Conservation (phyloP, 2,797 vertebrate genomes). For the Anabas testudineus region DNA sequence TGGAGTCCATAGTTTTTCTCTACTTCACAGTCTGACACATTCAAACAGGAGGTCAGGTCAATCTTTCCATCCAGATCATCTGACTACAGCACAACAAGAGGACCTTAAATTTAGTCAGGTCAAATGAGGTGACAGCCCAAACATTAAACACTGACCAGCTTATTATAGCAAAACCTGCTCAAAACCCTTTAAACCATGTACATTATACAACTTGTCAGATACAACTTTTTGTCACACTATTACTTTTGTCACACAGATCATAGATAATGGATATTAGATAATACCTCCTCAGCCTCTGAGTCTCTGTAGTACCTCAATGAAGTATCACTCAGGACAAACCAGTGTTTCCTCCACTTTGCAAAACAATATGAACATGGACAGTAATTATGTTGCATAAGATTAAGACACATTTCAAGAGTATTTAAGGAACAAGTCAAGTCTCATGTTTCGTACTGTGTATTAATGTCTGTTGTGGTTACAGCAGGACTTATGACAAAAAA, state of each 20-base stretch:
- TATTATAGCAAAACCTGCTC: not conserved
- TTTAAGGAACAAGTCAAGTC: not conserved
- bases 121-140: not conserved
- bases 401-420: not conserved
- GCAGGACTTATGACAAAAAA: not conserved
- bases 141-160: not conserved
- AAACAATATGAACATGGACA: conserved; percentile 30
- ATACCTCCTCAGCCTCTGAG: conserved; percentile 94
- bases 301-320: conserved; percentile 93
- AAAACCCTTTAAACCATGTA: not conserved
- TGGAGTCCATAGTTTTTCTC: conserved; percentile 96
- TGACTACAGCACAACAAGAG: conserved; percentile 82
- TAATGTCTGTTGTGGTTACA: conserved; percentile 1
- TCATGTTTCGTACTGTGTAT: not conserved
- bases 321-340: conserved; percentile 92
- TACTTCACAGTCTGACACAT: conserved; percentile 89
- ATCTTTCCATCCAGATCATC: conserved; percentile 93
- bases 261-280: no score
- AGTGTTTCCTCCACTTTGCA: conserved; percentile 95
- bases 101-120: not conserved
- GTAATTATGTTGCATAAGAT: not conserved
- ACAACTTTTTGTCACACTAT: no score
- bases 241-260: not conserved
- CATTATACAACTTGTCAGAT: not conserved
- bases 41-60: conserved; percentile 86